A percentile compares a stretch with the other conserved stretches of the same genome.
These are phyloP conservation scores for Vireo griseus DNA, from an alignment of 2,797 vertebrate genomes.

Conservation along the genomic window DNA sequence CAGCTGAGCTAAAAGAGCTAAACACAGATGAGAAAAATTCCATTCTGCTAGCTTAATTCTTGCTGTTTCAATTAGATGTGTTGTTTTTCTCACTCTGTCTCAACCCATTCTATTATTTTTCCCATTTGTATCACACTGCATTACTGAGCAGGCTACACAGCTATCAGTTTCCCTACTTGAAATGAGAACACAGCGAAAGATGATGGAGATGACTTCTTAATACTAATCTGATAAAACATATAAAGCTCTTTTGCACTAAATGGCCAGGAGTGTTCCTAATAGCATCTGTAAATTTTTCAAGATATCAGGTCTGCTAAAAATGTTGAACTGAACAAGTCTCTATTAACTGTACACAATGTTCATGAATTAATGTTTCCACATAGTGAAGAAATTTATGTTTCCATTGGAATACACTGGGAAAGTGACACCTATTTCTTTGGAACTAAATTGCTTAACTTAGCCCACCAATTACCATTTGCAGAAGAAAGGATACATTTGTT, in stretches of 20 bases:
- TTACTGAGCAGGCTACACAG: neutral
- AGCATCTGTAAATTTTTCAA: neutral
- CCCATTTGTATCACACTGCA: neutral
- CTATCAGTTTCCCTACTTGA: neutral
- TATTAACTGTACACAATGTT: neutral
- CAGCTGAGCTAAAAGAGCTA: neutral
- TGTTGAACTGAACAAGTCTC: neutral
- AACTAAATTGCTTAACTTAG: neutral
- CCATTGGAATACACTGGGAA: neutral
- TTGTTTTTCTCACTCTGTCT: neutral
- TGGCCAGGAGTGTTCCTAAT: neutral
- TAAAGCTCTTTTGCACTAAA: neutral
- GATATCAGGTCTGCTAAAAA: neutral
- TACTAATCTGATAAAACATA: neutral
- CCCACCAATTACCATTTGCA: neutral
- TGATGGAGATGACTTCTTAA: neutral
- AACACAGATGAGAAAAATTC: neutral
- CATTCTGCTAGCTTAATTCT: neutral
- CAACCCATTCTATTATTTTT: constrained; percentile 15
- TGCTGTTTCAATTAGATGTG: neutral
- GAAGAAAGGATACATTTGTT: neutral
- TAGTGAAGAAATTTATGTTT: neutral
- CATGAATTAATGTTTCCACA: neutral
- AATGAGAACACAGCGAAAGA: neutral
- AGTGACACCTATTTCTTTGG: neutral